These are phyloP conservation scores for Malacosoma neustria DNA, from an alignment of 2,888 invertebrate species.

Conservation along the genomic window DNA sequence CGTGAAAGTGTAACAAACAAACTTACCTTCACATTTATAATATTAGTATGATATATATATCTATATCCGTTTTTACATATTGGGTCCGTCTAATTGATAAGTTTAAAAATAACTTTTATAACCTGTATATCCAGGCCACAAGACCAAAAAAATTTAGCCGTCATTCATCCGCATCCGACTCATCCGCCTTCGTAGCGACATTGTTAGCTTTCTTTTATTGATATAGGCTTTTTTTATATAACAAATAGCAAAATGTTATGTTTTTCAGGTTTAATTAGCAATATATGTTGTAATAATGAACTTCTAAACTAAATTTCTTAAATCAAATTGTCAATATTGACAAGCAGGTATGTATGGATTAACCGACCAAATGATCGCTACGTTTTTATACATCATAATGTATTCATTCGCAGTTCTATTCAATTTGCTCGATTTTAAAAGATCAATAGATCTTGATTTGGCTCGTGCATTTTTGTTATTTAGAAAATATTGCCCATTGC, in stretches of 20 bases:
- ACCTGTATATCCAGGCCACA: neutral
- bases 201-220: neutral
- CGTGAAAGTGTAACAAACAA: too few relatives aligned
- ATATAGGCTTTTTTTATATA: neutral
- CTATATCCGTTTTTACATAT: too few relatives aligned
- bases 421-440: conserved; percentile 10
- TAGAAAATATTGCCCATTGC: conserved; percentile 20
- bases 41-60: too few relatives aligned
- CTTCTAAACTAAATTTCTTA: neutral
- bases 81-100: too few relatives aligned
- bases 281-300: neutral
- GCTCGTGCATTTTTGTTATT: conserved; percentile 24
- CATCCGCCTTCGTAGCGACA: neutral
- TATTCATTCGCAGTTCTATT: conserved; percentile 37
- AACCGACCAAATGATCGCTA: conserved; percentile 28
- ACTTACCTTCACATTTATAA: too few relatives aligned
- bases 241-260: conserved; percentile 12
- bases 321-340: conserved; percentile 47
- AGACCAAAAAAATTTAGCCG: neutral
- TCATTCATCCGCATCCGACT: neutral
- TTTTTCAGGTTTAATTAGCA: conserved; percentile 4
- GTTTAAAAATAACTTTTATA: too few relatives aligned
- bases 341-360: conserved; percentile 58
- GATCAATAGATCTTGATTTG: neutral
- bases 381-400: conserved; percentile 1